Evolutionary conservation across 2,113 vertebrate species (phyloP).

Genomic region (Rhodinocichla rosea): DNA sequence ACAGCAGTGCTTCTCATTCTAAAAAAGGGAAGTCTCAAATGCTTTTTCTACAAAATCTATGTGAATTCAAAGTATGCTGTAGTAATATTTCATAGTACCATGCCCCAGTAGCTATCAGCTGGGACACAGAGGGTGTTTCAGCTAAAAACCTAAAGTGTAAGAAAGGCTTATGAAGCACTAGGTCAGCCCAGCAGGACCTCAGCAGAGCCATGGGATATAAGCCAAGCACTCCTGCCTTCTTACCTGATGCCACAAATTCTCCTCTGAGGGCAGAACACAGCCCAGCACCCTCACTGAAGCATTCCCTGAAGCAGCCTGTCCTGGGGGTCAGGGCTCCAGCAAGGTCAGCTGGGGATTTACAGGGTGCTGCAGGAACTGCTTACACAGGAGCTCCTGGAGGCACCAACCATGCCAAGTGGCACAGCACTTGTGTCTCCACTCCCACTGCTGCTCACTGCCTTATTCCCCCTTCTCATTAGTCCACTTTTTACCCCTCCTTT

Average conservation of each 20-base stretch:
- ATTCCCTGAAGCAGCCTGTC: background rate
- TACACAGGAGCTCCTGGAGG: background rate
- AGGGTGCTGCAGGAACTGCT: background rate
- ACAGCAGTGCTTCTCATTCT: slow-evolving; percentile 42
- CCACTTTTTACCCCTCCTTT: background rate
- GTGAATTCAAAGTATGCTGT: slow-evolving; percentile 56
- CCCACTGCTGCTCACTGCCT: background rate
- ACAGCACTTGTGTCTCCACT: background rate
- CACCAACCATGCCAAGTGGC: background rate
- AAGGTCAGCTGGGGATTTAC: background rate
- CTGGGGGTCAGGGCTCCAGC: background rate
- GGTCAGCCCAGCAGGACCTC: background rate
- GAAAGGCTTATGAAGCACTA: background rate
- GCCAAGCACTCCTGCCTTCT: background rate
- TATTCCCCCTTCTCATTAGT: background rate
- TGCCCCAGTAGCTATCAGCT: background rate
- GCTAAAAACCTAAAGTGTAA: background rate
- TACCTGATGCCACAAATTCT: background rate
- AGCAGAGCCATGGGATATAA: background rate
- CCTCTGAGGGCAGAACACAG: background rate
- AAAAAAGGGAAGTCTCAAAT: slow-evolving; percentile 58
- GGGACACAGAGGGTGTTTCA: background rate
- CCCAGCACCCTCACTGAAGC: background rate
- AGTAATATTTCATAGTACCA: background rate
- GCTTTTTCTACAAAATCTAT: slow-evolving; percentile 57